Percentiles rank a stretch among this genome's conserved stretches.
Conservation (phyloP, 2,888 invertebrate genomes). For the Plutella xylostella region DNA sequence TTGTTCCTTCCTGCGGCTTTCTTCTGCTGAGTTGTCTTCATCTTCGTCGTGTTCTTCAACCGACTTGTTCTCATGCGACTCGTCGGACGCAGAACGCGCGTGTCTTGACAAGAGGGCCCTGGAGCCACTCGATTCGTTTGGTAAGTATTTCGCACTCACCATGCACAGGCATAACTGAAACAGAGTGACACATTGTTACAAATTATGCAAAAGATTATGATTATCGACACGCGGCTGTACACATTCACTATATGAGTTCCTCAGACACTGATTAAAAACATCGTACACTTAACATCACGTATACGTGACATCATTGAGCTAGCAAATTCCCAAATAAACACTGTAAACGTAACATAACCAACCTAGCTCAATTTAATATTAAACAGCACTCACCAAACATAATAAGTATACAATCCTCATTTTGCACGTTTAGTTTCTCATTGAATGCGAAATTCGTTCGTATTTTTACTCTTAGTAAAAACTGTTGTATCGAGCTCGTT, state of each 20-base stretch:
- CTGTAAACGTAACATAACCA: too few relatives aligned
- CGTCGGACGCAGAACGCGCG: slow-evolving; percentile 33
- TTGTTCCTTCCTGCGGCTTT: slow-evolving; percentile 24
- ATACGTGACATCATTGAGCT: too few relatives aligned
- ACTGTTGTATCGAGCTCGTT: slow-evolving; percentile 55
- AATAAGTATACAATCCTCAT: slow-evolving; percentile 53
- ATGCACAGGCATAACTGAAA: slow-evolving; percentile 50
- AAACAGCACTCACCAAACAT: slow-evolving; percentile 46
- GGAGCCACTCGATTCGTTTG: slow-evolving; percentile 35
- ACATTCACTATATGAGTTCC: not conserved
- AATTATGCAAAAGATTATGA: not conserved
- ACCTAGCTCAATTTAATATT: too few relatives aligned
- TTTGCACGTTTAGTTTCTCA: slow-evolving; percentile 29
- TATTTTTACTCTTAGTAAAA: slow-evolving; percentile 32
- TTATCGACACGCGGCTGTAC: not conserved
- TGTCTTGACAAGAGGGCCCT: slow-evolving; percentile 28
- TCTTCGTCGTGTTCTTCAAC: slow-evolving; percentile 20
- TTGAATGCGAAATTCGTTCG: slow-evolving; percentile 54
- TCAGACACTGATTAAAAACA: too few relatives aligned
- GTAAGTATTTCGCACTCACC: slow-evolving; percentile 55
- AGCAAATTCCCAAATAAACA: too few relatives aligned
- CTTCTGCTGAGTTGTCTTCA: slow-evolving; percentile 19
- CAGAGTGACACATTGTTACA: not conserved
- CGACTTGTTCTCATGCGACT: slow-evolving; percentile 29
- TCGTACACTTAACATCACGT: too few relatives aligned